Percentiles rank a stretch among this genome's conserved stretches.
Conservation (phyloP, 2,113 vertebrate species). For the Panurus biarmicus region DNA sequence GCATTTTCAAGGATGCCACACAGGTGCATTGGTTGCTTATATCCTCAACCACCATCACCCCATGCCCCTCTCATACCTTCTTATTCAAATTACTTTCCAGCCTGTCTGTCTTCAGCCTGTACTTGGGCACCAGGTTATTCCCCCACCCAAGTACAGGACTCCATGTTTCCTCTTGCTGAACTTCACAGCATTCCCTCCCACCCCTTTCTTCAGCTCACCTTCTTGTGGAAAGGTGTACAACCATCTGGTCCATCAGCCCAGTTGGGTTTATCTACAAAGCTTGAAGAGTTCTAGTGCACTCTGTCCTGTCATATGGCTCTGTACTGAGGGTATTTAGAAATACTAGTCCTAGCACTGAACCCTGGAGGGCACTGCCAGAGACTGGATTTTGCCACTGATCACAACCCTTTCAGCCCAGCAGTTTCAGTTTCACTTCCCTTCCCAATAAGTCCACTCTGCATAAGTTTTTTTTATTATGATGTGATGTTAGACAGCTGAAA, state of each 20-base stretch:
- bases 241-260: background rate
- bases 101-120: background rate
- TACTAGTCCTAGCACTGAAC: no score
- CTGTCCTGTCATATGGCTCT: background rate
- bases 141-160: background rate
- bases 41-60: background rate
- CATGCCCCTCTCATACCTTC: background rate
- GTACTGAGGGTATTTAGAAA: background rate
- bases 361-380: background rate
- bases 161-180: background rate
- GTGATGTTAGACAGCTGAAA: background rate
- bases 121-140: background rate
- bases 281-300: background rate
- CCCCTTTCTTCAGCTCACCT: background rate
- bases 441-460: background rate
- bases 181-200: background rate
- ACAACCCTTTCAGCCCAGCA: background rate
- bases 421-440: background rate
- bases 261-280: background rate
- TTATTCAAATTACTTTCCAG: background rate
- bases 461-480: background rate
- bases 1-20: background rate
- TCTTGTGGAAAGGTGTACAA: background rate
- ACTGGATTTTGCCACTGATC: background rate
- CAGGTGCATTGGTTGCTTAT: background rate